Evolutionary conservation across 2,113 vertebrate genomes (phyloP).

Genomic region (Hyaena hyaena): DNA sequence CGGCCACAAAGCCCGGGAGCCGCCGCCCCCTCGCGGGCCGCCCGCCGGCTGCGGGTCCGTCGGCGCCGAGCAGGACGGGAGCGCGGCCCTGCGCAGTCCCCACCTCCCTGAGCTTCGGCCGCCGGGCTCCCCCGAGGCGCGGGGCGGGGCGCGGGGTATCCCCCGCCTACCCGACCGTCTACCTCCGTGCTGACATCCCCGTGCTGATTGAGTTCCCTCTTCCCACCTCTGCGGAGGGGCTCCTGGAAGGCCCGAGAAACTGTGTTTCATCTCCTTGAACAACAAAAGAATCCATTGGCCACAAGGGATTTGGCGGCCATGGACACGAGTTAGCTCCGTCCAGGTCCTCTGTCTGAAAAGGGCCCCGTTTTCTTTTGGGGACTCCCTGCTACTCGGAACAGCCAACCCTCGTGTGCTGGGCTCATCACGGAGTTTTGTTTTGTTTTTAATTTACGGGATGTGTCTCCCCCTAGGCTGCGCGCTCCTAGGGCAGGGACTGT

Average conservation of each 20-base stretch:
- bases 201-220: neutral
- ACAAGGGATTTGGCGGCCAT: neutral
- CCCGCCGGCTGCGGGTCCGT: slow-evolving; percentile 34
- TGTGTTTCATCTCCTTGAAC: neutral
- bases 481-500: neutral
- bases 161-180: neutral
- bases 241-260: neutral
- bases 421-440: slow-evolving; percentile 26
- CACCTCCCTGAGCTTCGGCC: slow-evolving; percentile 51
- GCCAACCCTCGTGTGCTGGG: neutral
- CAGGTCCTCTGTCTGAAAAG: neutral
- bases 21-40: slow-evolving; percentile 73
- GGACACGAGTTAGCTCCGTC: neutral
- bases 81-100: slow-evolving; percentile 62
- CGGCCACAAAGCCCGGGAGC: slow-evolving; percentile 78
- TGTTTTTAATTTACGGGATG: neutral
- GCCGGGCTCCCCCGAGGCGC: neutral
- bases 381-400: neutral
- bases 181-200: accelerated
- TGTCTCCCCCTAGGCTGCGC: neutral
- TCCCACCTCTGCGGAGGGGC: slow-evolving; percentile 49
- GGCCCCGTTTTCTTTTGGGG: neutral
- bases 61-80: slow-evolving; percentile 63
- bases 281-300: slow-evolving; percentile 65
- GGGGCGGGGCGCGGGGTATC: slow-evolving; percentile 15